These are phyloP conservation scores for Papilio machaon DNA, from an alignment of 1,140 invertebrate species.

Conservation along the genomic window DNA sequence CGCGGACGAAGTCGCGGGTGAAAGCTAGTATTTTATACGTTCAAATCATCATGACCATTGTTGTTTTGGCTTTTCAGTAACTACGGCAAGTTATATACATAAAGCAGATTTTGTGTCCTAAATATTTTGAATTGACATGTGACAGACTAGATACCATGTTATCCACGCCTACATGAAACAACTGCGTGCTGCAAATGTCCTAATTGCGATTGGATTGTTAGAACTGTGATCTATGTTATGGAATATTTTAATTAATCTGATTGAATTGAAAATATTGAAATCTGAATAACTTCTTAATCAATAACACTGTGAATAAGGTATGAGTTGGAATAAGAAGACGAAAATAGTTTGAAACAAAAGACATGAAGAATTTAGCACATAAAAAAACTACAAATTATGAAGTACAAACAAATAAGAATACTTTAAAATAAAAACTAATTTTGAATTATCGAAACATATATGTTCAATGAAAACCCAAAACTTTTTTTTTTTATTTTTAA, in stretches of 20 bases:
- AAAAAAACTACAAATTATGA: too few relatives aligned
- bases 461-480: too few relatives aligned
- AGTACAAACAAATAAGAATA: too few relatives aligned
- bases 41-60: too few relatives aligned
- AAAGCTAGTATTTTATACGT: too few relatives aligned
- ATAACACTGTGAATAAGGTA: neutral
- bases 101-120: neutral
- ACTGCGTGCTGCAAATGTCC: conserved; percentile 4
- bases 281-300: neutral
- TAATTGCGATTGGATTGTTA: conserved; percentile 3
- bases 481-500: too few relatives aligned
- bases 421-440: too few relatives aligned
- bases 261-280: neutral
- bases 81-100: neutral
- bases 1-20: too few relatives aligned
- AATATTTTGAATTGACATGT: neutral
- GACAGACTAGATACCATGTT: neutral
- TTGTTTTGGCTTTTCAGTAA: neutral
- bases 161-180: neutral
- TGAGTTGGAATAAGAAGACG: too few relatives aligned
- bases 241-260: neutral
- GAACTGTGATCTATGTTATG: neutral
- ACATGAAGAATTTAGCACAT: too few relatives aligned
- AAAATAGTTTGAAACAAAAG: too few relatives aligned
- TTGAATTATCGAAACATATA: too few relatives aligned